phyloP scores from a whole-genome alignment of 2,888 invertebrate species.

The Myopa testacea region DNA sequence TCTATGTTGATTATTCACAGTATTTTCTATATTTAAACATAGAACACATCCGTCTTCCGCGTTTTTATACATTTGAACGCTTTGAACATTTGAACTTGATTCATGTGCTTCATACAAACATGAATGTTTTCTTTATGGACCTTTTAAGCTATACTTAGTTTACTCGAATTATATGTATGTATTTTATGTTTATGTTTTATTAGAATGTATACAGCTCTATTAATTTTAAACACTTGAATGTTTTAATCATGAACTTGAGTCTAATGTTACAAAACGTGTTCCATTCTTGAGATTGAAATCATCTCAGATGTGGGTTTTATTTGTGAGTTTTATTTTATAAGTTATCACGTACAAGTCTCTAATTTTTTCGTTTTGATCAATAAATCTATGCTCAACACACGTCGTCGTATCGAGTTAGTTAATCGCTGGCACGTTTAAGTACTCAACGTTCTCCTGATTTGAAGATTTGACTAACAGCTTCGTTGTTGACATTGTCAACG shows the following conservation, averaged over 20 bases:
- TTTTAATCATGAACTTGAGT: too few relatives aligned
- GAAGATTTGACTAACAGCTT: too few relatives aligned
- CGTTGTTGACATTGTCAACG: too few relatives aligned
- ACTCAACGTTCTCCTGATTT: neutral
- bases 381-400: slow-evolving; percentile 19
- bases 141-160: too few relatives aligned
- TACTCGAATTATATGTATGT: too few relatives aligned
- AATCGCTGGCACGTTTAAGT: slow-evolving; percentile 46
- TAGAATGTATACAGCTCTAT: too few relatives aligned
- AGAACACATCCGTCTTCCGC: neutral
- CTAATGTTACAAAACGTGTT: too few relatives aligned
- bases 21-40: neutral
- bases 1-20: neutral
- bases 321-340: neutral
- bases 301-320: slow-evolving; percentile 6
- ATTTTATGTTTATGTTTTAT: too few relatives aligned
- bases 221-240: too few relatives aligned
- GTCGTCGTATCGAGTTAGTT: slow-evolving; percentile 32
- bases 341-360: neutral
- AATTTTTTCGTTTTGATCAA: neutral
- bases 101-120: too few relatives aligned
- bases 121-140: too few relatives aligned
- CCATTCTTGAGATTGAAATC: neutral
- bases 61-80: neutral
- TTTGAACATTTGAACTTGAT: neutral